Evolutionary conservation across 2,113 vertebrate species (phyloP), one percentile per base, ranked within the genome.

Genomic region (Procavia capensis): DNA sequence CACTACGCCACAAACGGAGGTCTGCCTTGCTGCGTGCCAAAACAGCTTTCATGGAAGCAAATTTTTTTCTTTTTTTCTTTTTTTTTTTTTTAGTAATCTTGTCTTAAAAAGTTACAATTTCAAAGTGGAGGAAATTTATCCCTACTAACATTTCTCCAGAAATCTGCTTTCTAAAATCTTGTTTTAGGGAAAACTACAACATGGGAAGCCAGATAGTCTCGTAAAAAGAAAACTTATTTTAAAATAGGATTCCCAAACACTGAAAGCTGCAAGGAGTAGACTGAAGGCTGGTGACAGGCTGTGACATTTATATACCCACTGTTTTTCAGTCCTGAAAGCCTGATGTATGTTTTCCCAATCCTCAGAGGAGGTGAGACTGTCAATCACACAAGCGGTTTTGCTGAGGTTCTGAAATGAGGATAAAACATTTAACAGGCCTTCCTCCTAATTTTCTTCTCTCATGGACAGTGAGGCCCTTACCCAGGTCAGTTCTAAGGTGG

Each of bases 321-420:
- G 88, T 50, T 85, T 97, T 90, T 94, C 93, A 96, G 54, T 9
- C 24, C n/a, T 91, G 34, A 88, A 85, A 92, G 87, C 59, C 47
- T 84, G 74, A 11, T 93, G 25, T 54, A 36, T 24, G 0, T 41
- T 61, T 85, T 47, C 64, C 17, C 74, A 66, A 3, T 54, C 9
- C 63, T 92, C 29, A 57, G 39, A 66, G 75, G 11, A 93, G 41
- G 2, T 29, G 16, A 94, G 90, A 63, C 86, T 36, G 24, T 79
- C 0, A 13, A 19, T 66, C 43, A 85, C 16, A 94, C 47, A 95
- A 88, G 43, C 34, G 25, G 9, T 45, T 95, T 90, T 72, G 47
- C 63, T 34, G 86, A 59, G 24, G 82, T 96, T 98, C 83, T 88
- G 81, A 91, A 88, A 68, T 95, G 63, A 93, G 63, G 87, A 61